phyloP scores from a whole-genome alignment of 2,797 vertebrate species.

The Lerista edwardsae region DNA sequence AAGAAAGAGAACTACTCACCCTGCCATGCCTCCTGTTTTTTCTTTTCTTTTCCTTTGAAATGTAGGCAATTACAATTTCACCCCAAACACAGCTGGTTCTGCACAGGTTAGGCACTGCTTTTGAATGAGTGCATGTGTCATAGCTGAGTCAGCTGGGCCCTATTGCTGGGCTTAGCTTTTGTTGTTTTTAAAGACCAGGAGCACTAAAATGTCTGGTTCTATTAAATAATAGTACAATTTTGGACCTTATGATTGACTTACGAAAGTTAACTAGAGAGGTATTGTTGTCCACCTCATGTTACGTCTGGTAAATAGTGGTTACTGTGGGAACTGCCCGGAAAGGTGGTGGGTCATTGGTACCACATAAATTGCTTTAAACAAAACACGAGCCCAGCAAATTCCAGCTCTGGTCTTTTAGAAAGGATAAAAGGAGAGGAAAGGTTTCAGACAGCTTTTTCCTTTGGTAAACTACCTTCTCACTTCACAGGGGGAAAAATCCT shows the following conservation, averaged over 20 bases:
- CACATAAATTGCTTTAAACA: conserved; percentile 66
- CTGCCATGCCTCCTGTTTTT: conserved; percentile 28
- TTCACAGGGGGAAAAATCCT: conserved; percentile 50
- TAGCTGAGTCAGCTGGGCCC: conserved; percentile 45
- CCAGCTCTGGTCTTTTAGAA: conserved; percentile 55
- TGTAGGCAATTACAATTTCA: conserved; percentile 24
- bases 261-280: conserved; percentile 53
- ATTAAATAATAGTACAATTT: conserved; percentile 61
- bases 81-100: conserved; percentile 13
- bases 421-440: conserved; percentile 68
- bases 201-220: conserved; percentile 43
- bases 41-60: conserved; percentile 20
- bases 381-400: conserved; percentile 58
- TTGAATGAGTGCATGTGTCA: conserved; percentile 27
- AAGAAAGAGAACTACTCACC: conserved; percentile 4
- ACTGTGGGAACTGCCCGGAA: conserved; percentile 64
- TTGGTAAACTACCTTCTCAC: conserved; percentile 61
- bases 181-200: conserved; percentile 23
- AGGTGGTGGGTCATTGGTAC: conserved; percentile 67
- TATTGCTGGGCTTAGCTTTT: conserved; percentile 39
- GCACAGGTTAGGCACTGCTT: conserved; percentile 41
- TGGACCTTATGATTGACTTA: conserved; percentile 44
- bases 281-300: conserved; percentile 60
- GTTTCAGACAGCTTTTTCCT: conserved; percentile 71
- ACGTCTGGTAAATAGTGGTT: conserved; percentile 70